Conservation (phyloP, 2,888 invertebrate genomes). For the Psylliodes chrysocephalus region DNA sequence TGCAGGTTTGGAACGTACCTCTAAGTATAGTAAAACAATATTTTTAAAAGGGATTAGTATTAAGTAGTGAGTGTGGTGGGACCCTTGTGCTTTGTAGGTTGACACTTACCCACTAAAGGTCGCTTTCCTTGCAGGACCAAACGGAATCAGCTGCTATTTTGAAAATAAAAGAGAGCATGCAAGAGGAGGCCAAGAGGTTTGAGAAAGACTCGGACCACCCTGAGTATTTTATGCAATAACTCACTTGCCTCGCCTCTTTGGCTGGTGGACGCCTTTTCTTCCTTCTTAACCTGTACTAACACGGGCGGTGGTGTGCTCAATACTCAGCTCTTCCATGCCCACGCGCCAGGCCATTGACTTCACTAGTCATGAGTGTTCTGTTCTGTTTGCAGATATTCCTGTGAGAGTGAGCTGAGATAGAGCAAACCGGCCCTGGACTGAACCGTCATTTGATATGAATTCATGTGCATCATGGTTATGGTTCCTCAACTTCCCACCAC, state of each 20-base stretch:
- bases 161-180: slow-evolving; percentile 99
- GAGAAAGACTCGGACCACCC: slow-evolving; percentile 97
- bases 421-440: slow-evolving; percentile 46
- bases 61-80: slow-evolving; percentile 40
- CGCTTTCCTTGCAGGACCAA: slow-evolving; percentile 76
- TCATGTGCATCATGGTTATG: slow-evolving; percentile 41
- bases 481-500: slow-evolving; percentile 48
- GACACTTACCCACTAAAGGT: slow-evolving; percentile 66
- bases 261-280: slow-evolving; percentile 64
- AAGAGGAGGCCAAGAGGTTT: slow-evolving; percentile 99
- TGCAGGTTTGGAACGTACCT: too few relatives aligned
- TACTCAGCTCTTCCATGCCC: slow-evolving; percentile 62
- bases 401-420: slow-evolving; percentile 61
- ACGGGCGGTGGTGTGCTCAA: slow-evolving; percentile 65
- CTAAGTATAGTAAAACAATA: too few relatives aligned
- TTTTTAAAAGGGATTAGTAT: slow-evolving; percentile 20
- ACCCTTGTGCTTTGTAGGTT: slow-evolving; percentile 62
- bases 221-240: slow-evolving; percentile 97
- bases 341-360: slow-evolving; percentile 52
- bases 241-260: slow-evolving; percentile 64
- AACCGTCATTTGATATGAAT: slow-evolving; percentile 31
- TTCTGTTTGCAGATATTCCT: slow-evolving; percentile 67
- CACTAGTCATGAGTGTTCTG: slow-evolving; percentile 63
- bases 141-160: slow-evolving; percentile 99
- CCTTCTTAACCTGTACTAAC: slow-evolving; percentile 65